Evolutionary conservation across 2,797 vertebrate species (phyloP).

Genomic region (Amblyopsis hoosieri): DNA sequence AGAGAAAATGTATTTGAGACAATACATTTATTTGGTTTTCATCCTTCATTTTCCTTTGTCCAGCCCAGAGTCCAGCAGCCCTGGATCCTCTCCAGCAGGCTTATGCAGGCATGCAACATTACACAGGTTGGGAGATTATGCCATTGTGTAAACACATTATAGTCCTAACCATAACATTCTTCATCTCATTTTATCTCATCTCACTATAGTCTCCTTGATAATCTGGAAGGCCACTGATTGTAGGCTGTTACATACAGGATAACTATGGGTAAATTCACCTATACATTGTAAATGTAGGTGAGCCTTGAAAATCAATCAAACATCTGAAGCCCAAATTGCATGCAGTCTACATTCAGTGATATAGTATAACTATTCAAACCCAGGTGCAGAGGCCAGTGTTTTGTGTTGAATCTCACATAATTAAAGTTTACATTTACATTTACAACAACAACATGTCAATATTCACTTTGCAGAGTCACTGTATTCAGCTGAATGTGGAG

Average conservation of each 20-base stretch:
- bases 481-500: conserved; percentile 72
- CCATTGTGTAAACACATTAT: neutral
- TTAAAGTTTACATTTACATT: conserved; percentile 20
- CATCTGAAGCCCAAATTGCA: no score
- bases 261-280: no score
- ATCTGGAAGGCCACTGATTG: neutral
- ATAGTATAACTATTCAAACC: no score
- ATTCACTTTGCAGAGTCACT: conserved; percentile 43
- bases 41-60: conserved; percentile 1
- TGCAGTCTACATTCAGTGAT: no score
- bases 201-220: no score
- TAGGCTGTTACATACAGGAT: no score
- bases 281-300: no score
- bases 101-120: conserved; percentile 93
- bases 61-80: conserved; percentile 89
- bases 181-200: neutral
- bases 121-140: conserved; percentile 81
- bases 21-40: neutral
- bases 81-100: conserved; percentile 92
- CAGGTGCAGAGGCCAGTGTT: conserved; percentile 12
- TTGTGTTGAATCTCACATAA: conserved; percentile 33
- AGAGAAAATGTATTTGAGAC: neutral
- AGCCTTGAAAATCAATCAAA: no score
- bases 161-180: neutral
- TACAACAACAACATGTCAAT: neutral